Base-by-base conservation (phyloP, 2,797 vertebrate species). In the Lepilemur septentrionalis region DNA sequence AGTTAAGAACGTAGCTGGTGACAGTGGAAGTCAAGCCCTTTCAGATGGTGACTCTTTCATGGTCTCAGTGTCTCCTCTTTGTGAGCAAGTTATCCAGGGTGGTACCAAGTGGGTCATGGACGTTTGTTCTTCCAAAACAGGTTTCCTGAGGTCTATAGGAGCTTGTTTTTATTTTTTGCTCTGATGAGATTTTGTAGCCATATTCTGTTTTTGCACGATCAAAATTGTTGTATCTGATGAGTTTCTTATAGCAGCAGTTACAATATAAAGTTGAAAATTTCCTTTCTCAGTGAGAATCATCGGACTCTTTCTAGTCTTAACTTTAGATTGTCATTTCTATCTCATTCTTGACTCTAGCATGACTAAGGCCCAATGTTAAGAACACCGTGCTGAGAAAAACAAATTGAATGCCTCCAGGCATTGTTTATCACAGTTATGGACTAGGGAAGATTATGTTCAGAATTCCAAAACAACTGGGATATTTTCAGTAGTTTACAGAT, bases 401-500 rank as follows among this genome's bases (percentile, higher is more conserved):
- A 95, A 95, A 61, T 22, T 10, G 72, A 93, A 83, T 73, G 3
- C 17, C 57, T 65, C 18, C 80, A 73, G 48, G 35, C n/a, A 1
- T 1, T 69, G 11, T 72, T 52, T 93, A 88, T 97, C 18, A 84
- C 35, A 88, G 79, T 28, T 3, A 52, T 50, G 17, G 82, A 20
- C 18, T 89, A 95, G 9, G 69, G 82, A 89, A 94, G 69, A 88
- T 30, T 28, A 13, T 88, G 25, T 25, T 38, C 63, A 82, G 69
- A 57, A 72, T 93, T 96, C 91, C 55, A 73, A 75, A 92, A 41
- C 12, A 79, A 18, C 72, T 87, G 1, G 22, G 41, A 28, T 96
- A 38, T 95, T 97, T 95, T 88, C 20, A 92, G 23, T 52, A 90
- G 25, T 88, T 48, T 92, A 10, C 28, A n/a, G n/a, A 94, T 79